Base-by-base conservation (phyloP, 2,113 vertebrate genomes). In the Pleuronectes platessa region DNA sequence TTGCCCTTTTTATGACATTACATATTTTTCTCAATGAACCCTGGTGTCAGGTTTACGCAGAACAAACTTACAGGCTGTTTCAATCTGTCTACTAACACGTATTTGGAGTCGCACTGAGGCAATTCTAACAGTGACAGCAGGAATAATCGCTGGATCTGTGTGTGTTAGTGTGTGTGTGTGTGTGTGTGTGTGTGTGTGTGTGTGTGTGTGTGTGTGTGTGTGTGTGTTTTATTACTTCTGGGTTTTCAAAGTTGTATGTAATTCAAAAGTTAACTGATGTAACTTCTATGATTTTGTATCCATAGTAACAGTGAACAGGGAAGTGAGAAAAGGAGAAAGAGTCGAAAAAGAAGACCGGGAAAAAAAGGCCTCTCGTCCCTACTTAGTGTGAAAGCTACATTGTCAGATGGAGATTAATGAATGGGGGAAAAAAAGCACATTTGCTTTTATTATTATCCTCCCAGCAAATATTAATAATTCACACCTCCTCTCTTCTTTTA, bases 251-350 rank as follows among this genome's bases (percentile, higher is more conserved):
- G 42, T 75, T 73, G 71, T 60, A 61, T 5, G 47, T 70, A 49
- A 42, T 68, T 59, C 54, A 45, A 70, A 70, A 61, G 59, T n/a
- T 76, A 66, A 76, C 75, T 65, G 67, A 84, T 67, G 74, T 63
- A 74, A 71, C 79, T 86, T 54, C 74, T 73, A 81, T 79, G 80
- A 81, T 78, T 81, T 65, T 49, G 58, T 79, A 60, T 85, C 72
- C 61, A 42, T 61, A 61, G 79, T 66, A 65, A 81, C 76, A 67
- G 62, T 61, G 27, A 74, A 60, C 56, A 66, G 79, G 20, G 20
- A 68, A 49, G 62, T 55, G 51, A 27, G 51, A 62, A 60, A 55
- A 79, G 70, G 35, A 35, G 14, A 20, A 3, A 3, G 49, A 3
- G 40, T 42, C 13, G 40, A 12, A 42, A 47, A 42, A 20, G 12